A percentile compares a stretch with the other conserved stretches of the same genome.
phyloP scores from a whole-genome alignment of 2,113 vertebrate genomes.

The Gallinago paraguaiae region DNA sequence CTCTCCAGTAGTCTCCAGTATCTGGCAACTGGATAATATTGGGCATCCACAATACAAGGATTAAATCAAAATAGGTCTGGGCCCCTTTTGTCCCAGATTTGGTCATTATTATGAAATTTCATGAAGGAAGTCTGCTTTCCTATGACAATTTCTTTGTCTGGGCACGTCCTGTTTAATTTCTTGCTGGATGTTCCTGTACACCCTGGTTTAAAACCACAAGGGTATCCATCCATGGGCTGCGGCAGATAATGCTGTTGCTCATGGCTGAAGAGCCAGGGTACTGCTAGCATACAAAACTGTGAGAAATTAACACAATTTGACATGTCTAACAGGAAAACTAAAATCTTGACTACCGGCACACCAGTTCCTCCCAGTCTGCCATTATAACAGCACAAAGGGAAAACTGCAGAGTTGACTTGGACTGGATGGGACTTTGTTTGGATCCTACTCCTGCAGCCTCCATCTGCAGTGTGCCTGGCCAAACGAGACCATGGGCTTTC shows the following conservation, averaged over 20 bases:
- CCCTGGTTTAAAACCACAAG: neutral
- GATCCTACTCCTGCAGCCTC: neutral
- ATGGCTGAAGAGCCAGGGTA: neutral
- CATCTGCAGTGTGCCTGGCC: neutral
- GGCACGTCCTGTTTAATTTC: neutral
- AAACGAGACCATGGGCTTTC: neutral
- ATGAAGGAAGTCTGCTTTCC: neutral
- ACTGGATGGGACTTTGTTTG: neutral
- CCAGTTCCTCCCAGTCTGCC: neutral
- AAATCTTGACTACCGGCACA: neutral
- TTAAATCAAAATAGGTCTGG: neutral
- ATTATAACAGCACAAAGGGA: neutral
- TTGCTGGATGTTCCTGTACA: neutral
- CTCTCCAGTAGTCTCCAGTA: neutral
- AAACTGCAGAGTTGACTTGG: neutral
- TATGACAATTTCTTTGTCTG: neutral
- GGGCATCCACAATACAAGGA: accelerated
- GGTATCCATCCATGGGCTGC: neutral
- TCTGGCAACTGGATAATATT: neutral
- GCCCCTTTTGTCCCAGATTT: neutral
- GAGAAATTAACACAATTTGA: neutral
- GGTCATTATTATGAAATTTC: neutral
- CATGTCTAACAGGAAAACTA: neutral
- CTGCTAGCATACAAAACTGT: accelerated
- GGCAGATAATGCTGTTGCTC: neutral